These are phyloP conservation scores for Pharmacophagus antenor DNA, from an alignment of 2,888 invertebrate species.

Conservation along the genomic window DNA sequence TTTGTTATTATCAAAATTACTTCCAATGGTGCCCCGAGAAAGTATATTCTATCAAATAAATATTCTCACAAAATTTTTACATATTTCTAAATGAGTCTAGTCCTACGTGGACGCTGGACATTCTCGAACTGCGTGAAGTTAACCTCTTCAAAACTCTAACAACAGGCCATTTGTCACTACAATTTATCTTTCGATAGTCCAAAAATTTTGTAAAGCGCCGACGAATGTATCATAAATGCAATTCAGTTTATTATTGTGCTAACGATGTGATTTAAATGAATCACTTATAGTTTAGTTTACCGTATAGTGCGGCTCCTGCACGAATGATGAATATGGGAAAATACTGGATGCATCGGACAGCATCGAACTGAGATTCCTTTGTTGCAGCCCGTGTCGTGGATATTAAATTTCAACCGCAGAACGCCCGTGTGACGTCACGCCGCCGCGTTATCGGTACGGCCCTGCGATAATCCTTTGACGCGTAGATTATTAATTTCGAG, in stretches of 20 bases:
- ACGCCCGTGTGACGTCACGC: slow-evolving; percentile 15
- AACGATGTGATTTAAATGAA: too few species aligned
- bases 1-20: too few species aligned
- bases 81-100: too few species aligned
- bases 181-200: neutral
- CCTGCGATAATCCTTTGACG: slow-evolving; percentile 18
- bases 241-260: too few species aligned
- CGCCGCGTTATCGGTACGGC: neutral
- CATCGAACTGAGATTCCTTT: slow-evolving; percentile 28
- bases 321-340: slow-evolving; percentile 29
- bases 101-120: too few species aligned
- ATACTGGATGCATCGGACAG: slow-evolving; percentile 25
- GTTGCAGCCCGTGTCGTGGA: slow-evolving; percentile 27
- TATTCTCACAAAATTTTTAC: too few species aligned
- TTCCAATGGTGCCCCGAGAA: too few species aligned
- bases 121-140: too few species aligned
- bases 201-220: neutral
- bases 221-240: too few species aligned
- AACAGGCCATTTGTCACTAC: neutral
- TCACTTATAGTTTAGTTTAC: too few species aligned
- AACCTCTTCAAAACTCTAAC: neutral
- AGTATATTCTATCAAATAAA: too few species aligned
- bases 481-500: slow-evolving; percentile 10
- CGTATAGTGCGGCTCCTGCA: neutral
- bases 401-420: slow-evolving; percentile 30